Percentiles rank a stretch among this genome's conserved stretches.
These are phyloP conservation scores for Alosa alosa DNA, from an alignment of 2,113 vertebrate species.

Conservation along the genomic window DNA sequence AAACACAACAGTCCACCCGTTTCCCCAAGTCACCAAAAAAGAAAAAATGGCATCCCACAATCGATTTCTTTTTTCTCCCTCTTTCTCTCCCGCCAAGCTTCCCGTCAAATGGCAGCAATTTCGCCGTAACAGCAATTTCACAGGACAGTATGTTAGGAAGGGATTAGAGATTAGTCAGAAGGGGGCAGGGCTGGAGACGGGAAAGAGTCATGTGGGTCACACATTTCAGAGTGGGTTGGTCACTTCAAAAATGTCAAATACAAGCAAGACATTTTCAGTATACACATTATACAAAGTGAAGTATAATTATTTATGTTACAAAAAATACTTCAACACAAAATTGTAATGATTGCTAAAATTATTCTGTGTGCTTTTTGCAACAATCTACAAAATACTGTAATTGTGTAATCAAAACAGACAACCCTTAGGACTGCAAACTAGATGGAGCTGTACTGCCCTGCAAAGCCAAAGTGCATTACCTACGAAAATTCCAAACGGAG, in stretches of 20 bases:
- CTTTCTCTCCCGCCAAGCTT: constrained; percentile 1
- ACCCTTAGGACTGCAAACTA: neutral
- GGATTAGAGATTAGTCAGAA: neutral
- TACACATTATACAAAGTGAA: neutral
- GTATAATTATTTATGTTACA: neutral
- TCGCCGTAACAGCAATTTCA: neutral
- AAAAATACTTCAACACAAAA: neutral
- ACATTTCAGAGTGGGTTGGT: neutral
- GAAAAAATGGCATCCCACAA: constrained; percentile 23
- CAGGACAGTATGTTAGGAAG: neutral
- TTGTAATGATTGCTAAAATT: neutral
- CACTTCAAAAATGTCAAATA: neutral
- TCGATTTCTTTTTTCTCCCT: neutral
- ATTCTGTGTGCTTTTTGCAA: neutral
- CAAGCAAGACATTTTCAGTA: neutral
- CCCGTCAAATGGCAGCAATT: neutral
- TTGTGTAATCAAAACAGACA: neutral
- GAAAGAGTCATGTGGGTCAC: neutral
- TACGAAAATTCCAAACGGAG: too few relatives aligned
- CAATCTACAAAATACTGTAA: too few relatives aligned
- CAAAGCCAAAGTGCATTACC: too few relatives aligned
- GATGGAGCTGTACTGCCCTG: too few relatives aligned
- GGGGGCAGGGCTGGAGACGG: neutral
- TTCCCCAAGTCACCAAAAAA: constrained; percentile 66
- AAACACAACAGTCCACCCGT: neutral